Base-by-base conservation (phyloP, 2,888 invertebrate genomes). In the Anticlea derivata region DNA sequence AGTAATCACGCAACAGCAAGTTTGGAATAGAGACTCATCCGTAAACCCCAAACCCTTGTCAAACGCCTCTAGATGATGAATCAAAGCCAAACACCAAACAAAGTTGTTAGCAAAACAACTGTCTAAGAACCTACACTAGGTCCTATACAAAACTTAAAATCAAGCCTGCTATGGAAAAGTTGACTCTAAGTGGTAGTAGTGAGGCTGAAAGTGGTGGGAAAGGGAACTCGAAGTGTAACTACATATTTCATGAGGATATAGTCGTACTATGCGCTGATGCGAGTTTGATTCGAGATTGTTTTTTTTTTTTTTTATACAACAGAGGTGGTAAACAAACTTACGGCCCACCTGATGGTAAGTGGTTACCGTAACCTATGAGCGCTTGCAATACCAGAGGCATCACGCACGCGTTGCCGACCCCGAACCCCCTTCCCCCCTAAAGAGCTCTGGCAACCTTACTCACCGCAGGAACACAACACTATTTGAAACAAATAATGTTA, bases 21-120 rank as follows among this genome's bases (percentile, higher is more conserved):
- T 37, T 43, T 38, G 47, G 10, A 41, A 39, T 20, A 23, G 34
- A 45, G 30, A 30, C 13, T 44, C 33, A 39, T 53, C 43, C 29
- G 49, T 48, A 31, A 49, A 44, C 44, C 40, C 35, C 17, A 40
- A 39, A 45, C 41, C 50, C 50, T 51, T 46, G 48, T 51, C 54
- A 51, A 54, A 50, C 22, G 40, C 24, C 50, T 34, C 27, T 5
- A 47, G 29, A 47, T 45, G 41, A 50, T 58, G 52, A 50, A 58
- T 58, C 58, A 50, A 55, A 58, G 39, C 33, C 41, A 50, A 50
- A 41, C 39, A 17, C 45, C 37, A 44, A 59, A 56, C 54, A 56
- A 59, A 56, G 59, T 56, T 54, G 50, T 54, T 50, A 48, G 45
- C 55, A 55, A 54, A 51, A 49, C 55, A 50, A 52, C 52, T 52